These are phyloP conservation scores for Chaetodon auriga DNA, from an alignment of 2,113 vertebrate species.

Conservation along the genomic window DNA sequence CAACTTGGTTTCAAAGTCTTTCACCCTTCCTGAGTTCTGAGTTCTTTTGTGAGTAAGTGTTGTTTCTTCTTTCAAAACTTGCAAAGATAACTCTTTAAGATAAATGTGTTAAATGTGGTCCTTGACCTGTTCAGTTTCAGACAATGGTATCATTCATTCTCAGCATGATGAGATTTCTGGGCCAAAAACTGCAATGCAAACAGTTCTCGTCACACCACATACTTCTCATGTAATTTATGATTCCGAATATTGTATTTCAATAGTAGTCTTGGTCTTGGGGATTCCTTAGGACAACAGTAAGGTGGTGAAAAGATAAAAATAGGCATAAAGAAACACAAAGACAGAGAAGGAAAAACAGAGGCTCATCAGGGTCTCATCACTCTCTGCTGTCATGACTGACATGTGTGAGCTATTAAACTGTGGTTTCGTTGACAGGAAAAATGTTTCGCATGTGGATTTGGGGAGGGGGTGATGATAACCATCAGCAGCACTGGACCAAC, in stretches of 20 bases:
- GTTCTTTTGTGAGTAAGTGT: background rate
- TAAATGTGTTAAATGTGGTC: background rate
- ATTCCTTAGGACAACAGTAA: background rate
- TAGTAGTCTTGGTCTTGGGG: background rate
- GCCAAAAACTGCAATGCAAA: background rate
- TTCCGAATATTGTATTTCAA: background rate
- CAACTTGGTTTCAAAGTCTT: no score
- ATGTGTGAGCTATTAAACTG: slow-evolving; percentile 73
- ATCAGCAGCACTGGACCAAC: slow-evolving; percentile 19
- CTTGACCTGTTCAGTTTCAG: background rate
- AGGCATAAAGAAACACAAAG: slow-evolving; percentile 13
- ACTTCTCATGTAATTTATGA: slow-evolving; percentile 19
- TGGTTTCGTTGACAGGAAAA: slow-evolving; percentile 66
- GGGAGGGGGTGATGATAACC: slow-evolving; percentile 5
- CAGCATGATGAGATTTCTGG: background rate
- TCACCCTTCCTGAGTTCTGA: background rate
- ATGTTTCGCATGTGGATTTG: slow-evolving; percentile 33
- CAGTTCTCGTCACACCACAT: background rate
- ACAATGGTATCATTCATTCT: background rate
- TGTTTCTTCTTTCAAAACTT: background rate
- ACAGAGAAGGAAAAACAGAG: slow-evolving; percentile 43
- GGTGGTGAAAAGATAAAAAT: background rate
- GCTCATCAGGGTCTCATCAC: slow-evolving; percentile 48
- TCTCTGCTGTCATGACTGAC: slow-evolving; percentile 55
- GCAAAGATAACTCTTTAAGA: background rate